Conservation (phyloP, 2,888 invertebrate species). For the Morpho deidamia region DNA sequence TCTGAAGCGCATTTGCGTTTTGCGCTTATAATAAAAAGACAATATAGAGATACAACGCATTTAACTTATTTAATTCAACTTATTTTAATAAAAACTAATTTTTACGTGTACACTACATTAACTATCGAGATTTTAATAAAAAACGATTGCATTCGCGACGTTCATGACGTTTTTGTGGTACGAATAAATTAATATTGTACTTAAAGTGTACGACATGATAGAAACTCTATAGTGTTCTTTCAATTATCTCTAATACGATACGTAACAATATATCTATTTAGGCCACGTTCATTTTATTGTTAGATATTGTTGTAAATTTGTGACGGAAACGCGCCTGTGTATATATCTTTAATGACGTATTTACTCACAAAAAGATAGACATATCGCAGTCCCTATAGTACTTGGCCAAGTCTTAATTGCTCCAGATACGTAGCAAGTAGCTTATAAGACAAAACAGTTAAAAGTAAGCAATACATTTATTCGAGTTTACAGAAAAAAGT, state of each 20-base stretch:
- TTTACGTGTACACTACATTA: conserved; percentile 20
- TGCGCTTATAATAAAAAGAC: neutral
- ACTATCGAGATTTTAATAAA: conserved; percentile 60
- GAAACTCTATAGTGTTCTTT: conserved; percentile 11
- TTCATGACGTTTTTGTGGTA: conserved; percentile 10
- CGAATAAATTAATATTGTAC: conserved; percentile 30
- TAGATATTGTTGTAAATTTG: too few species aligned
- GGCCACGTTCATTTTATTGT: neutral
- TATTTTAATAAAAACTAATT: conserved; percentile 9
- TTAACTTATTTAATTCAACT: neutral
- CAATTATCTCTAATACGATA: conserved; percentile 4
- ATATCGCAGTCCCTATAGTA: too few species aligned
- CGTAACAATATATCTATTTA: conserved; percentile 5
- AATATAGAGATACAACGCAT: neutral
- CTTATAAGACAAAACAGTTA: too few species aligned
- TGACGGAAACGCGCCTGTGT: too few species aligned
- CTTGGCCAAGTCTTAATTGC: too few species aligned
- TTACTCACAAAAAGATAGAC: too few species aligned
- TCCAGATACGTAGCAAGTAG: too few species aligned
- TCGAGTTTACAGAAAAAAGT: conserved; percentile 39
- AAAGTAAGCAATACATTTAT: conserved; percentile 35
- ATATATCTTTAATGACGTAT: too few species aligned
- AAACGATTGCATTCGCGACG: conserved; percentile 53
- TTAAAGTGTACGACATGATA: conserved; percentile 36
- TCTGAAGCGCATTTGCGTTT: too few species aligned